A percentile compares a stretch with the other conserved stretches of the same genome.
Evolutionary conservation across 2,888 invertebrate species (phyloP).

Genomic region (Cryptus viduatorius): DNA sequence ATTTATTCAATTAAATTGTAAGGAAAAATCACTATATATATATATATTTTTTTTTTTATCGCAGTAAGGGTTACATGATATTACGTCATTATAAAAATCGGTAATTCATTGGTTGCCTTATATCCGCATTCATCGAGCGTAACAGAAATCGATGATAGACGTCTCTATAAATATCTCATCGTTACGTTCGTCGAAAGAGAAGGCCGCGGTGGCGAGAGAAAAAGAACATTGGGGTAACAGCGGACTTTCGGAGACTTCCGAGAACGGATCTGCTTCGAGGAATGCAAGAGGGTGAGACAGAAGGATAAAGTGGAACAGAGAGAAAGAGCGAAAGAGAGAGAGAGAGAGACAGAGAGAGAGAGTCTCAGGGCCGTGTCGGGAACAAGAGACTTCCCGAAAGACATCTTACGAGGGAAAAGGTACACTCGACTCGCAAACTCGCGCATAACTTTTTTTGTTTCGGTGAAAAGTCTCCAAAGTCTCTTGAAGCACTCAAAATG

Average conservation of each 20-base stretch:
- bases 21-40: background rate
- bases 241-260: slow-evolving; percentile 60
- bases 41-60: background rate
- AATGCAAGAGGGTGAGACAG: slow-evolving; percentile 60
- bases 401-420: slow-evolving; percentile 46
- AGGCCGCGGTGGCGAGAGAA: slow-evolving; percentile 36
- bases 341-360: slow-evolving; percentile 2
- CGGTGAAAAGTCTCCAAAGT: background rate
- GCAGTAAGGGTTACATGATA: too few species aligned
- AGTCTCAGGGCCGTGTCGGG: slow-evolving; percentile 63
- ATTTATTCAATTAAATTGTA: background rate
- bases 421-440: slow-evolving; percentile 41
- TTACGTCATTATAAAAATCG: background rate
- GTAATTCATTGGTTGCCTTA: background rate
- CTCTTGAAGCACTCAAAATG: slow-evolving; percentile 15
- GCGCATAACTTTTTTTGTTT: slow-evolving; percentile 39
- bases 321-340: slow-evolving; percentile 12
- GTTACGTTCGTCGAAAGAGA: slow-evolving; percentile 17
- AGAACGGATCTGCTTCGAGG: slow-evolving; percentile 68
- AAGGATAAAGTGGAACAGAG: slow-evolving; percentile 20
- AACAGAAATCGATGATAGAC: slow-evolving; percentile 11
- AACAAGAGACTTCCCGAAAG: slow-evolving; percentile 62
- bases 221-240: slow-evolving; percentile 59
- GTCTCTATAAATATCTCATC: background rate
- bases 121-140: background rate